These are phyloP conservation scores for Tetheella fluctuosa DNA, from an alignment of 2,888 invertebrate species.

Conservation along the genomic window DNA sequence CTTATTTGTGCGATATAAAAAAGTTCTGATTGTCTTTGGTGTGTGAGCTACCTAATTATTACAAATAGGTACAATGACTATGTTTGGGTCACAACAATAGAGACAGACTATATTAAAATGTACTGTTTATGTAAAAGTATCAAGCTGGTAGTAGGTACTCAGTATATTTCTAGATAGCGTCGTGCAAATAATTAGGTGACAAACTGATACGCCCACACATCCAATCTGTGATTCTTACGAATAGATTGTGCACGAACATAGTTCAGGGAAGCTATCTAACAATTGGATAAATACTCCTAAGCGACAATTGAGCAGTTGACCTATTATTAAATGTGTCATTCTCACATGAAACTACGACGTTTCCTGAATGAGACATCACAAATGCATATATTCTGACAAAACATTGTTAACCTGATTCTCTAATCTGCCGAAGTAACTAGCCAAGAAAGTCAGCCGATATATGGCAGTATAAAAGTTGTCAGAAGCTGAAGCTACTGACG, in stretches of 20 bases:
- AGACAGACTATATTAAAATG: no score
- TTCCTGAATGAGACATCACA: not conserved
- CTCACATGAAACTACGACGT: not conserved
- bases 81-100: no score
- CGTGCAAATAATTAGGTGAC: conserved; percentile 40
- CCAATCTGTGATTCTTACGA: conserved; percentile 46
- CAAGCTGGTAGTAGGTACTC: not conserved
- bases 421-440: not conserved
- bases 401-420: not conserved
- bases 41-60: no score
- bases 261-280: conserved; percentile 61
- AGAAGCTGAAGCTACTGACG: not conserved
- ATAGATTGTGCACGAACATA: conserved; percentile 38
- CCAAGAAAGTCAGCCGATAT: not conserved
- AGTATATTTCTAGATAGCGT: not conserved
- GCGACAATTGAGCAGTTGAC: conserved; percentile 55
- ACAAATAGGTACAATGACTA: no score
- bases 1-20: no score
- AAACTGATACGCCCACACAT: conserved; percentile 41
- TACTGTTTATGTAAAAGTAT: no score
- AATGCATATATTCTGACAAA: not conserved
- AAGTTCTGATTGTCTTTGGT: no score
- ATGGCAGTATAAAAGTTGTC: not conserved
- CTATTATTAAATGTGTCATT: conserved; percentile 29
- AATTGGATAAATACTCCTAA: conserved; percentile 60